phyloP scores from a whole-genome alignment of 1,140 invertebrate species.

The Episyrphus balteatus region DNA sequence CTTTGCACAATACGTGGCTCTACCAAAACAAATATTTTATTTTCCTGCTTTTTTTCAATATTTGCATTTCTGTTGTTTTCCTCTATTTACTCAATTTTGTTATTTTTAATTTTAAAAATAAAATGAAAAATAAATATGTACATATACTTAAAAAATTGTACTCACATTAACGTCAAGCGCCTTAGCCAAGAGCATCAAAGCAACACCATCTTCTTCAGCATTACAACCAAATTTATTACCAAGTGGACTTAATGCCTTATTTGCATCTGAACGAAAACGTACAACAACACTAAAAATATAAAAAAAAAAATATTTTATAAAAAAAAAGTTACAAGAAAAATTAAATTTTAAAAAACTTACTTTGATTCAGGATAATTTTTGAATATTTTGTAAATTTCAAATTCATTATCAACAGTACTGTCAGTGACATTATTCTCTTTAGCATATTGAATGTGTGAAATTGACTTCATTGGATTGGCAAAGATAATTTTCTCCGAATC shows the following conservation, averaged over 20 bases:
- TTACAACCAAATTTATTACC: slow-evolving; percentile 92
- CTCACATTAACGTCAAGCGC: slow-evolving; percentile 47
- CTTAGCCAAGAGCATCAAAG: slow-evolving; percentile 38
- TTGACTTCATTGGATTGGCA: slow-evolving; percentile 90
- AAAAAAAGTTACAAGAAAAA: slow-evolving; percentile 7
- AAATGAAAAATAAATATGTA: not conserved
- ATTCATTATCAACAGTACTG: slow-evolving; percentile 93
- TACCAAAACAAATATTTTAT: too few relatives aligned
- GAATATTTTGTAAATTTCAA: slow-evolving; percentile 83
- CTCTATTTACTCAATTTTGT: too few relatives aligned
- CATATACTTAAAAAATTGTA: slow-evolving; percentile 72
- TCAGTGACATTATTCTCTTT: slow-evolving; percentile 56
- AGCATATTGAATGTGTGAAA: slow-evolving; percentile 79
- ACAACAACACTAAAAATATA: slow-evolving; percentile 59
- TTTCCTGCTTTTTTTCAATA: too few relatives aligned
- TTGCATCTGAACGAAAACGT: slow-evolving; percentile 79
- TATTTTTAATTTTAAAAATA: too few relatives aligned
- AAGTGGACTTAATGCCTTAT: slow-evolving; percentile 69
- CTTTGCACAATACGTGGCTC: too few relatives aligned
- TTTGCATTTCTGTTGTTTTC: too few relatives aligned
- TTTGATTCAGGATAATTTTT: slow-evolving; percentile 63
- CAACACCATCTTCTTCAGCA: slow-evolving; percentile 57
- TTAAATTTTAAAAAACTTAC: slow-evolving; percentile 39
- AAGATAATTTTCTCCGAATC: slow-evolving; percentile 75
- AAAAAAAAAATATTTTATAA: too few relatives aligned